Evolutionary conservation across 53 echinoderm and acorn worm genomes (phyloP).

Genomic region (Antedon mediterranea): DNA sequence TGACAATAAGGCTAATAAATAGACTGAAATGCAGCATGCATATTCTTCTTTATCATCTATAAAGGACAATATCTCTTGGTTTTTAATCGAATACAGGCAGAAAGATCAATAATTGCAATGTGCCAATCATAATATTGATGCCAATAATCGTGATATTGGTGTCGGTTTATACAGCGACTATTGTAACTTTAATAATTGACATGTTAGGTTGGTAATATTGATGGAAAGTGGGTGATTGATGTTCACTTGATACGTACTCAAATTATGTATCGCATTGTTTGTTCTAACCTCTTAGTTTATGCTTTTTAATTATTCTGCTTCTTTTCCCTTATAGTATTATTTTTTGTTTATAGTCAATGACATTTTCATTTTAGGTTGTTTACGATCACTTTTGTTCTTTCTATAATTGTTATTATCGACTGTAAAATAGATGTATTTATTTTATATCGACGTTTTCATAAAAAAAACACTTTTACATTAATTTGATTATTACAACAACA

Average conservation of each 20-base stretch:
- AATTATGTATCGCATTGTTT: neutral
- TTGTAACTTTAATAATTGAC: neutral
- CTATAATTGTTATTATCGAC: too few species aligned
- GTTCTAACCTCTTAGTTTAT: neutral
- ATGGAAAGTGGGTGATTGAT: neutral
- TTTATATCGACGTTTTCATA: too few species aligned
- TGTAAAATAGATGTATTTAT: too few species aligned
- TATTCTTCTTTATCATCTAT: neutral
- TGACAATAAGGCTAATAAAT: too few species aligned
- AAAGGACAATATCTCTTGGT: neutral
- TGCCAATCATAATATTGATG: neutral
- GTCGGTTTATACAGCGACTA: neutral
- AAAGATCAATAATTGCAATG: neutral
- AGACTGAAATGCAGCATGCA: too few species aligned
- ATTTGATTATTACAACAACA: too few species aligned
- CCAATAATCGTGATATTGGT: neutral
- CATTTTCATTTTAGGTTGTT: too few species aligned
- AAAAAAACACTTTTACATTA: too few species aligned
- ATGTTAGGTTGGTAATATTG: neutral
- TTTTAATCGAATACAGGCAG: neutral
- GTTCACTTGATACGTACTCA: neutral
- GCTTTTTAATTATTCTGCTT: neutral
- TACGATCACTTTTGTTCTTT: too few species aligned
- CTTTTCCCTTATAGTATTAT: too few species aligned
- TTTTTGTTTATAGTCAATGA: too few species aligned